phyloP scores from a whole-genome alignment of 2,113 vertebrate species.

The Petaurus breviceps region DNA sequence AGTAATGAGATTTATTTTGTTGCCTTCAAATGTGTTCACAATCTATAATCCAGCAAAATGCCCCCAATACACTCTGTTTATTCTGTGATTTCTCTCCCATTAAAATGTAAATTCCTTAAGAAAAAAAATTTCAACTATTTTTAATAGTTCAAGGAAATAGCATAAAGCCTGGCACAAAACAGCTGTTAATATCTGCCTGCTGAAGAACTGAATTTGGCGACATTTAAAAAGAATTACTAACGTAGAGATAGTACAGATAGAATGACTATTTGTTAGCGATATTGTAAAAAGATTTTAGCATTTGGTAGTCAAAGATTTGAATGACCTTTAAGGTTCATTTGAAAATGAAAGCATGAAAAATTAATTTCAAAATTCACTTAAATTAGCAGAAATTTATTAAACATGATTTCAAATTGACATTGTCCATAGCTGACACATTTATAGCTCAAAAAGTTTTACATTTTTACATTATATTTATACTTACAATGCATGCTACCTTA shows the following conservation, averaged over 20 bases:
- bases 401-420: neutral
- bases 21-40: neutral
- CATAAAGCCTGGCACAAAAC: neutral
- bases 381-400: neutral
- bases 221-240: neutral
- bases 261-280: neutral
- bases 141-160: neutral
- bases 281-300: neutral
- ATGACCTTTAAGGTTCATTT: neutral
- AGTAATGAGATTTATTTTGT: neutral
- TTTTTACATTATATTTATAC: neutral
- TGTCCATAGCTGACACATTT: neutral
- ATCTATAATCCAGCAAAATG: neutral
- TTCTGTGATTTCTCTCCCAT: neutral
- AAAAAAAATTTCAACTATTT: neutral
- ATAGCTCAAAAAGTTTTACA: neutral
- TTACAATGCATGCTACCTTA: neutral
- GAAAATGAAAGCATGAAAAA: neutral
- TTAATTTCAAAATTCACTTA: neutral
- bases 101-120: neutral
- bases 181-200: neutral
- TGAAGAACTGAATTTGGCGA: neutral
- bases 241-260: neutral
- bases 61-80: neutral
- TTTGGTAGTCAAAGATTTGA: neutral